Conservation (phyloP, 2,797 vertebrate species). For the Fistularia commersonii region DNA sequence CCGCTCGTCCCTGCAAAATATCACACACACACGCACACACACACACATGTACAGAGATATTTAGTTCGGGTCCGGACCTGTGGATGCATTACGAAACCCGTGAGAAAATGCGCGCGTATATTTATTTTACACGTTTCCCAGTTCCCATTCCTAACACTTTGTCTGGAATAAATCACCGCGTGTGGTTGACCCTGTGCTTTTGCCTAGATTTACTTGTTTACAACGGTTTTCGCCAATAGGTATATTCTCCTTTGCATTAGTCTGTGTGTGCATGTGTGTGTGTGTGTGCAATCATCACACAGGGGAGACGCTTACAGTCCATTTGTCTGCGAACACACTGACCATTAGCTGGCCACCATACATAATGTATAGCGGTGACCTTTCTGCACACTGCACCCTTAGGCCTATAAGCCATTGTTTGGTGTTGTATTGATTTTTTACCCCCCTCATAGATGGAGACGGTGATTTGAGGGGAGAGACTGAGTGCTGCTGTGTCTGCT, state of each 20-base stretch:
- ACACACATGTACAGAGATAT: conserved; percentile 5
- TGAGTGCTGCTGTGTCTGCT: conserved; percentile 54
- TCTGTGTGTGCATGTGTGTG: conserved; percentile 3
- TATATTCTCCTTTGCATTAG: not conserved
- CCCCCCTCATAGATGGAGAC: conserved; percentile 62
- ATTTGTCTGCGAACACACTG: conserved; percentile 68
- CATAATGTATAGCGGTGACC: conserved; percentile 75
- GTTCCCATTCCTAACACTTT: not conserved
- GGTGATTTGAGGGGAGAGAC: conserved; percentile 62
- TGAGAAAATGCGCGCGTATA: not conserved
- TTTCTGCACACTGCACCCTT: conserved; percentile 68
- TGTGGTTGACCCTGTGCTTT: not conserved
- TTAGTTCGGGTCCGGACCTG: not conserved
- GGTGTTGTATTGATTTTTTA: conserved; percentile 74
- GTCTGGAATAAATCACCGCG: not conserved
- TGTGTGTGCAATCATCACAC: conserved; percentile 43
- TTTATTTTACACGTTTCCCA: not conserved
- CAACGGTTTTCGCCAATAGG: conserved; percentile 23
- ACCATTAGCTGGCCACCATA: conserved; percentile 72
- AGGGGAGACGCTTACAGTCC: conserved; percentile 60
- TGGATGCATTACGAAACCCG: conserved; percentile 7
- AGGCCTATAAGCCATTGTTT: conserved; percentile 74
- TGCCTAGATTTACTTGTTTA: conserved; percentile 26
- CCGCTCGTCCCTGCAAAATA: conserved; percentile 6
- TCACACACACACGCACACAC: conserved; percentile 4